A percentile compares a stretch with the other conserved stretches of the same genome.
These are phyloP conservation scores for Pollenia labialis DNA, from an alignment of 2,888 invertebrate species.

Conservation along the genomic window DNA sequence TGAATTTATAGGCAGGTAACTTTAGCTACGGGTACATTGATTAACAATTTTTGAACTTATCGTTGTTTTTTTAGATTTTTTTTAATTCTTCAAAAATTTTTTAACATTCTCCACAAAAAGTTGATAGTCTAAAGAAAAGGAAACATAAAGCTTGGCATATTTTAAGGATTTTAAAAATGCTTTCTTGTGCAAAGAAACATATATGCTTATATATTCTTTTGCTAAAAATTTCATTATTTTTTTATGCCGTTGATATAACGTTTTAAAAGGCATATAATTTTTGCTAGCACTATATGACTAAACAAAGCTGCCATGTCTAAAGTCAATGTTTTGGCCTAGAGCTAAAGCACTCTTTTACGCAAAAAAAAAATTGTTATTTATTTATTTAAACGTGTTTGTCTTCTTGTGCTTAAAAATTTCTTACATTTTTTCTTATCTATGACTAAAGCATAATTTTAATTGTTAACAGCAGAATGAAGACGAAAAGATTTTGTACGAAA, in stretches of 20 bases:
- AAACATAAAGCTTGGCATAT: slow-evolving; percentile 50
- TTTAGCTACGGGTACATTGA: slow-evolving; percentile 10
- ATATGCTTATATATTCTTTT: slow-evolving; percentile 24
- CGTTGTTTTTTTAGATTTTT: background rate
- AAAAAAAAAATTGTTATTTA: background rate
- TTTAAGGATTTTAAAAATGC: slow-evolving; percentile 46
- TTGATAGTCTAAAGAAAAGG: slow-evolving; percentile 28
- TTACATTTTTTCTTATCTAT: background rate
- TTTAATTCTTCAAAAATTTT: slow-evolving; percentile 51
- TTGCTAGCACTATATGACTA: background rate
- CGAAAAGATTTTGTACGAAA: background rate
- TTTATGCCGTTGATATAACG: slow-evolving; percentile 3
- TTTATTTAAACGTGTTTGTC: background rate
- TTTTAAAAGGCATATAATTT: background rate
- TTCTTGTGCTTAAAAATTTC: background rate
- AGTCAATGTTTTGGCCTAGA: slow-evolving; percentile 82
- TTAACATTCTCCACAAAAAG: background rate
- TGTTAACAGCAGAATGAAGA: slow-evolving; percentile 18
- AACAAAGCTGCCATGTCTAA: slow-evolving; percentile 69
- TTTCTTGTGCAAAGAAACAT: background rate
- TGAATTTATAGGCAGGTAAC: background rate
- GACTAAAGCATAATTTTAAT: slow-evolving; percentile 30
- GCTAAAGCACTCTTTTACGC: slow-evolving; percentile 69
- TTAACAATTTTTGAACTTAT: slow-evolving; percentile 43
- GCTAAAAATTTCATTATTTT: slow-evolving; percentile 44